Evolutionary conservation across 2,888 invertebrate species (phyloP), one percentile per base, ranked within the genome.

Genomic region (Bellardia bayeri): DNA sequence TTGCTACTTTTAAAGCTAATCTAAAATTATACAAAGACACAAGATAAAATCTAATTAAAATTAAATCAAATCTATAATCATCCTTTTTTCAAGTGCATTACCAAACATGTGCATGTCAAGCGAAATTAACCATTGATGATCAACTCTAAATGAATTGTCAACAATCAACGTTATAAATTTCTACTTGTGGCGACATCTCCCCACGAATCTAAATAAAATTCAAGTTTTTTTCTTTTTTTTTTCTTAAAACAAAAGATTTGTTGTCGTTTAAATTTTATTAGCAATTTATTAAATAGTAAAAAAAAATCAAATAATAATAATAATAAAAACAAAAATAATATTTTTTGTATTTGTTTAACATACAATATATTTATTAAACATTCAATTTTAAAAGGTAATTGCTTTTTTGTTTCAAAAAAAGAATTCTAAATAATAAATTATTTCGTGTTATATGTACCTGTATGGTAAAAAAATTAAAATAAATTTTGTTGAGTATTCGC

Each of bases 101-200:
- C 13, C 37, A 13, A 16, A 14, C 0, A 33, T 23, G 85, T 85
- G 87, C 87, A 87, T 87, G 87, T 80, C 58, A 54, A 58, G 14
- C 37, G 49, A 82, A 87, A 85, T 87, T 87, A 87, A 16, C 68
- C 42, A 71, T 63, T 13, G 37, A 75, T 79, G 30, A 81, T 71
- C 69, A 82, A 82, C n/a, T 79, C 69, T 30, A 74, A 85, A 81
- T 69, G 76, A 68, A 68, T 79, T 85, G 84, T 87, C 78, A 76
- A 83, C 69, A 83, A 78, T 54, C 37, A 87, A 75, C n/a, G 49
- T 7, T 69, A 51, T 30, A 51, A 63, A 37, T 37, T 56, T 87
- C 49, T 75, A 64, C 68, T 66, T 83, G 61, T 68, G 85, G 82
- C 49, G 87, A 87, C 82, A 75, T 87, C 87, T 51, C 87, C 85